Conservation (phyloP, 2,888 invertebrate species). For the Eustalomyia histrio region DNA sequence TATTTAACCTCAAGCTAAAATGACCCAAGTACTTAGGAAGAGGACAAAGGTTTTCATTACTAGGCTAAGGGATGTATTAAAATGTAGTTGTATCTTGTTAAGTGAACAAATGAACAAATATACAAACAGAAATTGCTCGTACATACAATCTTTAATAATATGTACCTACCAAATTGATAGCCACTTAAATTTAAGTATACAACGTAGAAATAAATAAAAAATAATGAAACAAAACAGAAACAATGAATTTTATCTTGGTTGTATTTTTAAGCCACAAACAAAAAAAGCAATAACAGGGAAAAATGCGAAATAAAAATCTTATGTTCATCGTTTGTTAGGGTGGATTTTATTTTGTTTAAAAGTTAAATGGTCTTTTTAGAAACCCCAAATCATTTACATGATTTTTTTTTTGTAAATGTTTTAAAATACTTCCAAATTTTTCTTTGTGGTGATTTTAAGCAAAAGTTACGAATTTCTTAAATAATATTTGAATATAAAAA, state of each 20-base stretch:
- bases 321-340: neutral
- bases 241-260: slow-evolving; percentile 50
- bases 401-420: no score
- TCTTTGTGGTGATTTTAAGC: no score
- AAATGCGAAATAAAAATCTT: slow-evolving; percentile 14
- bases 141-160: slow-evolving; percentile 50
- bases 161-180: slow-evolving; percentile 58
- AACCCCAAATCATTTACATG: no score
- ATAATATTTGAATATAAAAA: no score
- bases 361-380: no score
- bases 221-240: slow-evolving; percentile 34
- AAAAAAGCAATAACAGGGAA: slow-evolving; percentile 12
- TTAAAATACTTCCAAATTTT: no score
- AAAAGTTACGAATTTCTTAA: no score
- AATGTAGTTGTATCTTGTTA: slow-evolving; percentile 1
- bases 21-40: neutral
- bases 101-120: slow-evolving; percentile 21
- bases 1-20: slow-evolving; percentile 4
- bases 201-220: slow-evolving; percentile 11
- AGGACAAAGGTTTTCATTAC: slow-evolving; percentile 28
- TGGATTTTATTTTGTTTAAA: no score
- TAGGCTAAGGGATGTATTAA: neutral
- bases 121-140: slow-evolving; percentile 17
- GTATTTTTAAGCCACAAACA: slow-evolving; percentile 37
- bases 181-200: slow-evolving; percentile 55